These are phyloP conservation scores for Naja naja DNA, from an alignment of 2,113 vertebrate genomes.

Conservation along the genomic window DNA sequence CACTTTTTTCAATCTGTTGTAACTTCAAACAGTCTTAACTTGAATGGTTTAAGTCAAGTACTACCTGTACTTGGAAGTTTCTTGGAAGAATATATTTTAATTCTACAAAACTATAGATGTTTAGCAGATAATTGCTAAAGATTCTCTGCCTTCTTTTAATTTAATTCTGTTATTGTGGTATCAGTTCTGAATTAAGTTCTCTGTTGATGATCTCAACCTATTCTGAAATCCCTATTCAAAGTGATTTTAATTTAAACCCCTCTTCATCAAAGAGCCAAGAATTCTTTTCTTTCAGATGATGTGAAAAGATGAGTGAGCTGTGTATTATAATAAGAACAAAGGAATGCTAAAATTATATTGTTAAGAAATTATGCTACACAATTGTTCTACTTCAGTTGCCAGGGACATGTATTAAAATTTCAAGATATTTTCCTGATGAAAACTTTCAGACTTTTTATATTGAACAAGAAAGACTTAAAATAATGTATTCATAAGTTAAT, in stretches of 20 bases:
- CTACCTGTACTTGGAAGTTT: not conserved
- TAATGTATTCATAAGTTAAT: constrained; percentile 33
- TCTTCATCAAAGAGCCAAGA: constrained; percentile 33
- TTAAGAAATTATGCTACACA: constrained; percentile 66
- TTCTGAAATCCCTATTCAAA: constrained; percentile 23
- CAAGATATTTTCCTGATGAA: constrained; percentile 65
- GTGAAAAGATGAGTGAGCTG: constrained; percentile 60
- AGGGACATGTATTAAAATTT: constrained; percentile 60
- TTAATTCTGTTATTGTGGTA: not conserved
- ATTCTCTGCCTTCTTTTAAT: not conserved
- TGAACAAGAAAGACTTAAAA: constrained; percentile 36
- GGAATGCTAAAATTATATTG: constrained; percentile 70
- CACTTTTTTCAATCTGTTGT: not conserved
- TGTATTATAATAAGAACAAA: constrained; percentile 68
- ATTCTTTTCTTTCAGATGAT: constrained; percentile 51
- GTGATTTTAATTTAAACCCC: constrained; percentile 43
- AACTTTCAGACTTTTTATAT: constrained; percentile 50
- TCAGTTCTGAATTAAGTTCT: not conserved
- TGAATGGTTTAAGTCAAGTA: not conserved
- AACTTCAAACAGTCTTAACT: not conserved
- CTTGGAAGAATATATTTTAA: not conserved
- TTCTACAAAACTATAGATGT: not conserved
- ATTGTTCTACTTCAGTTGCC: constrained; percentile 70
- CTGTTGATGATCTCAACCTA: not conserved
- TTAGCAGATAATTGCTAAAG: not conserved